Conservation (phyloP, 1,140 invertebrate species). For the Euwallacea similis region DNA sequence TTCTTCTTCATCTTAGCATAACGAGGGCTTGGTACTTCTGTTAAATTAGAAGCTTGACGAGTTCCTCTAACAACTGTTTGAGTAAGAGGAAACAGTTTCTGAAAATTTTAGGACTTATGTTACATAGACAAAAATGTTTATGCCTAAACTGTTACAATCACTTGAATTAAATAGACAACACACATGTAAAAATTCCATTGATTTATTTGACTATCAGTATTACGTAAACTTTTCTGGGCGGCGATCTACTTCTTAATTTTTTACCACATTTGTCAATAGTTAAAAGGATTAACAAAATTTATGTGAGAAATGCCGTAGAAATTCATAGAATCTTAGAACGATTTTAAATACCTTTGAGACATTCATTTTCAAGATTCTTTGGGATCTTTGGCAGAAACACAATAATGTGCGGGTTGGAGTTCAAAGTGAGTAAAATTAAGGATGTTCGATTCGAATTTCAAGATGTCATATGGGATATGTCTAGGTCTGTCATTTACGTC, state of each 20-base stretch:
- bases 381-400: background rate
- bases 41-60: background rate
- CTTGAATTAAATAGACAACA: background rate
- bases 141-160: background rate
- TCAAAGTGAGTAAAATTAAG: too few species aligned
- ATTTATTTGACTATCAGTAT: background rate
- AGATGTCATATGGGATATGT: too few species aligned
- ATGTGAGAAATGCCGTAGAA: background rate
- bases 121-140: background rate
- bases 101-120: conserved; percentile 1
- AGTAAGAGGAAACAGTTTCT: conserved; percentile 3
- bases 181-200: background rate
- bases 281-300: background rate
- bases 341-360: conserved; percentile 6
- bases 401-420: too few species aligned
- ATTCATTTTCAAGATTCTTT: conserved; percentile 3
- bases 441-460: too few species aligned
- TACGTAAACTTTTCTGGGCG: background rate
- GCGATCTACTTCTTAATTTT: background rate
- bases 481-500: too few species aligned
- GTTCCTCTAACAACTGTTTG: conserved; percentile 2
- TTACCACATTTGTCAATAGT: background rate
- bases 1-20: background rate
- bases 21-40: background rate
- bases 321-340: background rate